Evolutionary conservation across 2,797 vertebrate genomes (phyloP).

Genomic region (Salarias fasciatus): DNA sequence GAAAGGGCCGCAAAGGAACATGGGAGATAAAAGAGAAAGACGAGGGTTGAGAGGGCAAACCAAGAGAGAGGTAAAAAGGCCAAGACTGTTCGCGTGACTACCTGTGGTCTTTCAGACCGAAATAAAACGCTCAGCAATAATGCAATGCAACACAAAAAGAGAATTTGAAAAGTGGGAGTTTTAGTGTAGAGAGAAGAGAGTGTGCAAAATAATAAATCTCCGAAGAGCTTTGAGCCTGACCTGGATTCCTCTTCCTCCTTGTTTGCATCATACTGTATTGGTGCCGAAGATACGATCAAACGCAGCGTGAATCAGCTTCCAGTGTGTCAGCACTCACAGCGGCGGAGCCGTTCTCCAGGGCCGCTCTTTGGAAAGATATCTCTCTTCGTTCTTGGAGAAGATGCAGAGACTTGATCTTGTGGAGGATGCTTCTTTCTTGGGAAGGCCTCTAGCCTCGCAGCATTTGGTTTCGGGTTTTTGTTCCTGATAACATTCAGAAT

Average conservation of each 20-base stretch:
- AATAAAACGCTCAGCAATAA: constrained; percentile 42
- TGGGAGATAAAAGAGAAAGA: neutral
- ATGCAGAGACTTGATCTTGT: constrained; percentile 38
- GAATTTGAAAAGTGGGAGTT: constrained; percentile 29
- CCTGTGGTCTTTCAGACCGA: constrained; percentile 24
- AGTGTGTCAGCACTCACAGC: constrained; percentile 57
- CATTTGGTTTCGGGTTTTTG: constrained; percentile 34
- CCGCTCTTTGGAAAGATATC: constrained; percentile 44
- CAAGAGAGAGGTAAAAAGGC: constrained; percentile 17
- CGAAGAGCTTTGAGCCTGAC: constrained; percentile 63
- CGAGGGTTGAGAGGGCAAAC: constrained; percentile 23
- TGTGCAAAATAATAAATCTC: constrained; percentile 56
- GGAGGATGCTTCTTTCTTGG: constrained; percentile 35
- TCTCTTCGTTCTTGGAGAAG: constrained; percentile 41
- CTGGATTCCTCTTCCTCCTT: constrained; percentile 68
- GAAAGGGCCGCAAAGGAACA: neutral
- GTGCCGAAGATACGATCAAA: constrained; percentile 71
- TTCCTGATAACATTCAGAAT: constrained; percentile 18
- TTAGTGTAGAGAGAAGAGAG: constrained; percentile 46
- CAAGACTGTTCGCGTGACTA: constrained; percentile 31
- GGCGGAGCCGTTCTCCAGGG: constrained; percentile 33
- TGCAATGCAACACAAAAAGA: constrained; percentile 42
- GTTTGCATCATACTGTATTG: constrained; percentile 67
- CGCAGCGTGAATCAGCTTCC: constrained; percentile 58
- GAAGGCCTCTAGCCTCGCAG: constrained; percentile 16